Evolutionary conservation across 2,797 vertebrate species (phyloP).

Genomic region (Adrianichthys oophorus): DNA sequence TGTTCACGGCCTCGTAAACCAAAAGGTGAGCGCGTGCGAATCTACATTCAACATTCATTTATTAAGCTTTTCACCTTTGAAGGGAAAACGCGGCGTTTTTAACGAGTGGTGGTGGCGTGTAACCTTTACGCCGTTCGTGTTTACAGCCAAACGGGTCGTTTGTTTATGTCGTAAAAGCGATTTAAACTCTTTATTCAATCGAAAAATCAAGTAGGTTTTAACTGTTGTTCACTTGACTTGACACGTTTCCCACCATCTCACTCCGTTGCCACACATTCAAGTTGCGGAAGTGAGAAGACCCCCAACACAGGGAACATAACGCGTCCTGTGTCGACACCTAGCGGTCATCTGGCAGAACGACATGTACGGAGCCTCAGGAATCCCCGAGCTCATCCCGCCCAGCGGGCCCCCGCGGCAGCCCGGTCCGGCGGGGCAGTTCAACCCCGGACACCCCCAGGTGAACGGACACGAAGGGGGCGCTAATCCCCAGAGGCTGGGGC

Average conservation of each 20-base stretch:
- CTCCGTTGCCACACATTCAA: constrained; percentile 35
- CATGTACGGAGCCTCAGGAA: constrained; percentile 79
- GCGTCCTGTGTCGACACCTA: constrained; percentile 58
- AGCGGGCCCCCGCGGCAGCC: constrained; percentile 66
- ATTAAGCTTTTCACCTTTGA: too few relatives aligned
- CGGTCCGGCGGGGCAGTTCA: constrained; percentile 62
- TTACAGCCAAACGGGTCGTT: background rate
- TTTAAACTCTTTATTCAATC: constrained; percentile 2
- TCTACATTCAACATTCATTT: too few relatives aligned
- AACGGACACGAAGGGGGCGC: constrained; percentile 40
- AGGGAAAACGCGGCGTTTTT: too few relatives aligned
- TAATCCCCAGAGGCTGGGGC: constrained; percentile 70
- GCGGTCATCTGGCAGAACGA: constrained; percentile 46
- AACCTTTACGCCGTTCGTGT: background rate
- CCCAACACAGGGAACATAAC: constrained; percentile 8
- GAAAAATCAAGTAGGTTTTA: constrained; percentile 8
- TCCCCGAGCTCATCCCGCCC: constrained; percentile 76
- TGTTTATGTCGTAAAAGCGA: constrained; percentile 21
- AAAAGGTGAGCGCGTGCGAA: constrained; percentile 23
- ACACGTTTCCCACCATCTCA: background rate
- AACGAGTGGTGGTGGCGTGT: background rate
- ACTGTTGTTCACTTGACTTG: constrained; percentile 20
- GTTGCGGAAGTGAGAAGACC: constrained; percentile 71
- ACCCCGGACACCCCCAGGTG: constrained; percentile 67
- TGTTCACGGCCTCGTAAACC: constrained; percentile 9